Evolutionary conservation across 2,888 invertebrate species (phyloP).

Genomic region (Polydrusus pterygomalis): DNA sequence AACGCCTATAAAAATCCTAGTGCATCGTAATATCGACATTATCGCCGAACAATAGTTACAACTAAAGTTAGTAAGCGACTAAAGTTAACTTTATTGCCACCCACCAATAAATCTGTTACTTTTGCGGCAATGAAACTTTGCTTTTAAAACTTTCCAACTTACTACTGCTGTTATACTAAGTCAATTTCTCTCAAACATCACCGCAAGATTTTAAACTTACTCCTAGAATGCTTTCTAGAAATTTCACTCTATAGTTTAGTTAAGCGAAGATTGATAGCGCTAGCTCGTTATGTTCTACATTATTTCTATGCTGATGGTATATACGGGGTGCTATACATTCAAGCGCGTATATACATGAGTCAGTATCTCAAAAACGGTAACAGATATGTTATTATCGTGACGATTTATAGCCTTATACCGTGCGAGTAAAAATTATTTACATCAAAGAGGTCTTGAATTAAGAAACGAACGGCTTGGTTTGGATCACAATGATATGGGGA

Average conservation of each 20-base stretch:
- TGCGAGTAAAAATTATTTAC: too few species aligned
- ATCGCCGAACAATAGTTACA: slow-evolving; percentile 7
- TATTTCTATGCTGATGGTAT: too few species aligned
- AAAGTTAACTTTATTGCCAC: slow-evolving; percentile 35
- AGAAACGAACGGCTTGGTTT: too few species aligned
- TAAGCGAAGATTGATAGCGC: background rate
- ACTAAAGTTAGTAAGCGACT: slow-evolving; percentile 13
- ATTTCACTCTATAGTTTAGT: slow-evolving; percentile 4
- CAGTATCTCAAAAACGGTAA: too few species aligned
- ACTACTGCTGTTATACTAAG: slow-evolving; percentile 35
- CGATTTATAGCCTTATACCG: too few species aligned
- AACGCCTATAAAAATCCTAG: background rate
- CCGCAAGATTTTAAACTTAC: slow-evolving; percentile 30
- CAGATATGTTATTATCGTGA: too few species aligned
- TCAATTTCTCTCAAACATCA: slow-evolving; percentile 36
- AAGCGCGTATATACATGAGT: too few species aligned
- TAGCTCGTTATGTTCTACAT: too few species aligned
- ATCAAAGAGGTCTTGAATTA: too few species aligned
- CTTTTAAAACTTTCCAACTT: slow-evolving; percentile 43
- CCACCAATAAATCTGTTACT: slow-evolving; percentile 32
- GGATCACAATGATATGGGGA: too few species aligned
- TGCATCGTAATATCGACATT: slow-evolving; percentile 10
- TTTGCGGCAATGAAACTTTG: slow-evolving; percentile 33
- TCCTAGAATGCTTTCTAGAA: slow-evolving; percentile 8
- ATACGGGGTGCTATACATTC: too few species aligned